Conservation (phyloP, 2,797 vertebrate species). For the Platyrinchus mystaceus region DNA sequence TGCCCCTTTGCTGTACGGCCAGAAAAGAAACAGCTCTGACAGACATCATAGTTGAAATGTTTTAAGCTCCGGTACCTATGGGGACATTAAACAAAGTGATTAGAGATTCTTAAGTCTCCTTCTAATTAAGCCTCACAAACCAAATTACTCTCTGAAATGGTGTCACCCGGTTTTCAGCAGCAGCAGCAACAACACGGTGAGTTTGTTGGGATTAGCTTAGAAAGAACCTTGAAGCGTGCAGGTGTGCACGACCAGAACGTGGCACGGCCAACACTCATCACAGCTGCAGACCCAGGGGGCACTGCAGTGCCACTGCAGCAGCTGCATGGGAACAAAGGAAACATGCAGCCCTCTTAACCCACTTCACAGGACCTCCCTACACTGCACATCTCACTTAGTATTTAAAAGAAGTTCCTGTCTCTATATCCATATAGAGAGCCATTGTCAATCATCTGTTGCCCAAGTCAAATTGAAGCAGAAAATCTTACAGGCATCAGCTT, state of each 20-base stretch:
- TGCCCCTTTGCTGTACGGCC: conserved; percentile 97
- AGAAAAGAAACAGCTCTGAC: conserved; percentile 98
- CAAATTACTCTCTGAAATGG: neutral
- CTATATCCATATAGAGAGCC: neutral
- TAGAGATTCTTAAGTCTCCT: neutral
- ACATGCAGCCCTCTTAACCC: neutral
- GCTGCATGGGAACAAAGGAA: neutral
- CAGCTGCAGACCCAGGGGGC: neutral
- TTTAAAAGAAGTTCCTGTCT: neutral
- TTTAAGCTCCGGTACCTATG: conserved; percentile 95
- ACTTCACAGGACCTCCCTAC: neutral
- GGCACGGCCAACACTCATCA: fast-evolving
- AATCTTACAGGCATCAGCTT: neutral
- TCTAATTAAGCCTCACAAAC: neutral
- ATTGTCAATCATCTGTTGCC: neutral
- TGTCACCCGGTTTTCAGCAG: neutral
- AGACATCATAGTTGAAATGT: conserved; percentile 98
- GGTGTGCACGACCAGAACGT: fast-evolving
- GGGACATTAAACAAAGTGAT: conserved; percentile 18
- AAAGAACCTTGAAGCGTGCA: fast-evolving
- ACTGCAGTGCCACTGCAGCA: neutral
- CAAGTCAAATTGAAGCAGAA: neutral
- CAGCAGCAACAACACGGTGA: neutral
- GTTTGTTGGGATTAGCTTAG: neutral
- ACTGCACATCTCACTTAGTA: fast-evolving